These are phyloP conservation scores for Thymelicus lineola DNA, from an alignment of 2,888 invertebrate genomes.

Conservation along the genomic window DNA sequence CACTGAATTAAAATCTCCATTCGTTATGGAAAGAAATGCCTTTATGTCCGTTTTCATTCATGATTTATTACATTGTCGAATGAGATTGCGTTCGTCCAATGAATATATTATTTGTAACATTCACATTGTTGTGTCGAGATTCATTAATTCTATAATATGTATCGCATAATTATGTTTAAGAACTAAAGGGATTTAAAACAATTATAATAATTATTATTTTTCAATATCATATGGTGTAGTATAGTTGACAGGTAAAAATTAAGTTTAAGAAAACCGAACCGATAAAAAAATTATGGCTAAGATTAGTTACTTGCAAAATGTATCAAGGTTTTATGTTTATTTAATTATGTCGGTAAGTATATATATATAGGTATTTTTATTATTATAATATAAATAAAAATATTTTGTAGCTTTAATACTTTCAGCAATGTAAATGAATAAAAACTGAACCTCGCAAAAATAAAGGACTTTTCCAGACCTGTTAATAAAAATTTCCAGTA, in stretches of 20 bases:
- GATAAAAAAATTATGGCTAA: no score
- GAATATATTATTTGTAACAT: neutral
- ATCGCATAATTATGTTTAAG: neutral
- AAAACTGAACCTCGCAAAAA: neutral
- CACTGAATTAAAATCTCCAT: conserved; percentile 26
- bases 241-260: no score
- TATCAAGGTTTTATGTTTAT: no score
- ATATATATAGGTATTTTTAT: neutral
- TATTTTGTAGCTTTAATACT: neutral
- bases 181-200: no score
- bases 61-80: conserved; percentile 9
- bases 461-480: neutral
- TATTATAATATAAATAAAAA: neutral
- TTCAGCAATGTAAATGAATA: neutral
- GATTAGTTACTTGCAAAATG: no score
- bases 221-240: no score
- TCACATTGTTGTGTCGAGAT: no score
- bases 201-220: no score
- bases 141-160: no score
- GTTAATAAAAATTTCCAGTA: neutral
- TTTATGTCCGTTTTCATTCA: conserved; percentile 13
- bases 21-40: conserved; percentile 10
- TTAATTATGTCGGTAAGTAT: no score
- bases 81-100: neutral
- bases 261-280: no score